Evolutionary conservation across 2,888 invertebrate genomes (phyloP).

Genomic region (Synanthedon formicaeformis): DNA sequence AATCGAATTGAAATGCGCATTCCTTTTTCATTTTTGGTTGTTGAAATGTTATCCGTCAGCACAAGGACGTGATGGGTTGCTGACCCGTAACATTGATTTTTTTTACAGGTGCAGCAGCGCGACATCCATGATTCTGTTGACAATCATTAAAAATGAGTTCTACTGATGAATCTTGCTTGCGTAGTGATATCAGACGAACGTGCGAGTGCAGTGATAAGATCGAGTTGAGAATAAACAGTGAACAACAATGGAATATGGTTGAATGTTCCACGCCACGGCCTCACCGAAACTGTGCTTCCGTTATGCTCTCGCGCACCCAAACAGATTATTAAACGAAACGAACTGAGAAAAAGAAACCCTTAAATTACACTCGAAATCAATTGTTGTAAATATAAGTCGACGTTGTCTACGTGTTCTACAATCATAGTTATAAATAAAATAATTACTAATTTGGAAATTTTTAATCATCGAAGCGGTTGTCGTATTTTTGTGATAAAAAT

Average conservation of each 20-base stretch:
- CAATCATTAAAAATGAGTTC: constrained; percentile 61
- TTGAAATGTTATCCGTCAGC: constrained; percentile 29
- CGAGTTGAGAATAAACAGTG: constrained; percentile 54
- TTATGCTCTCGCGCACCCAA: constrained; percentile 47
- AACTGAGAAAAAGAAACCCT: constrained; percentile 10
- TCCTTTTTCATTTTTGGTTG: constrained; percentile 29
- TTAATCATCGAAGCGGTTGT: constrained; percentile 69
- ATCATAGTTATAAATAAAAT: constrained; percentile 1
- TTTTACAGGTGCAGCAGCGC: constrained; percentile 43
- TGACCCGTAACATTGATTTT: constrained; percentile 26
- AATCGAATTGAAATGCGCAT: constrained; percentile 28
- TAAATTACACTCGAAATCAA: constrained; percentile 7
- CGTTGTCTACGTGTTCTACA: constrained; percentile 51
- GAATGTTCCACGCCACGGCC: constrained; percentile 28
- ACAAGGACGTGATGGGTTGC: constrained; percentile 17
- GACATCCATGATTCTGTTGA: constrained; percentile 36
- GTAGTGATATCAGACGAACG: constrained; percentile 52
- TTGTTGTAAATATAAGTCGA: constrained; percentile 37
- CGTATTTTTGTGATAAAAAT: constrained; percentile 66
- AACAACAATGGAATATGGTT: constrained; percentile 69
- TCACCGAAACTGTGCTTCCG: constrained; percentile 56
- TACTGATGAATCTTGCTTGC: constrained; percentile 39
- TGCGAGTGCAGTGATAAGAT: constrained; percentile 41
- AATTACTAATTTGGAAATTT: constrained; percentile 38
- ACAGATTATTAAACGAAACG: constrained; percentile 19